A percentile compares a stretch with the other conserved stretches of the same genome.
phyloP scores from a whole-genome alignment of 2,888 invertebrate genomes.

The Drosophila mettleri region DNA sequence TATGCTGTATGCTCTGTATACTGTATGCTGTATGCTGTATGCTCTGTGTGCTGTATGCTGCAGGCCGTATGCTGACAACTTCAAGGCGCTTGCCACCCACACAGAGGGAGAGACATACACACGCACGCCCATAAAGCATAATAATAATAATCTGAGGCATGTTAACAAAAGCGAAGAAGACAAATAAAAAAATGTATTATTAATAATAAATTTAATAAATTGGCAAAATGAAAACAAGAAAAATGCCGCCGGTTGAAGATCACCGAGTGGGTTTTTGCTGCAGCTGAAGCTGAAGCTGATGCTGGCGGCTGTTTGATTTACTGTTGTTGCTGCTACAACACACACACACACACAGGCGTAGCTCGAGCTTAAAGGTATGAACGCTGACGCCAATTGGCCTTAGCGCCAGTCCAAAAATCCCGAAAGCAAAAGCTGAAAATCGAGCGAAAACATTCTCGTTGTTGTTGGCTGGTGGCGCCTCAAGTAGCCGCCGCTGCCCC shows the following conservation, averaged over 20 bases:
- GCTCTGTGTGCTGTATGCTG: too few relatives aligned
- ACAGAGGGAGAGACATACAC: neutral
- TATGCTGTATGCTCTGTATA: too few relatives aligned
- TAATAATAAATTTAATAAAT: conserved; percentile 52
- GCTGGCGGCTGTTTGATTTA: conserved; percentile 72
- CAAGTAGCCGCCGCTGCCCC: conserved; percentile 69
- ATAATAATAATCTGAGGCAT: conserved; percentile 41
- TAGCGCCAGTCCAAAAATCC: conserved; percentile 62
- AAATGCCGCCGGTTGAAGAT: conserved; percentile 69
- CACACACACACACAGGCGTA: conserved; percentile 28
- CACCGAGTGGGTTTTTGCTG: conserved; percentile 67
- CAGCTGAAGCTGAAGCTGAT: conserved; percentile 11
- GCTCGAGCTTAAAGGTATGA: conserved; percentile 58
- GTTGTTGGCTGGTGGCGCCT: conserved; percentile 68
- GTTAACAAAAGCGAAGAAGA: conserved; percentile 16
- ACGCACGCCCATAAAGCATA: conserved; percentile 49
- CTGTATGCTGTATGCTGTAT: too few relatives aligned
- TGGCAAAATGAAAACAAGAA: conserved; percentile 61
- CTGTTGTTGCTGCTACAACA: conserved; percentile 57
- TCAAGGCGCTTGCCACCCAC: conserved; percentile 38
- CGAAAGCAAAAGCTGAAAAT: conserved; percentile 54
- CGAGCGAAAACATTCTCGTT: conserved; percentile 47
- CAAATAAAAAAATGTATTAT: conserved; percentile 6
- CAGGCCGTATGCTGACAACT: neutral
- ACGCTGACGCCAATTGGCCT: conserved; percentile 77